Evolutionary conservation across 2,113 vertebrate species (phyloP).

Genomic region (Thomomys bottae): DNA sequence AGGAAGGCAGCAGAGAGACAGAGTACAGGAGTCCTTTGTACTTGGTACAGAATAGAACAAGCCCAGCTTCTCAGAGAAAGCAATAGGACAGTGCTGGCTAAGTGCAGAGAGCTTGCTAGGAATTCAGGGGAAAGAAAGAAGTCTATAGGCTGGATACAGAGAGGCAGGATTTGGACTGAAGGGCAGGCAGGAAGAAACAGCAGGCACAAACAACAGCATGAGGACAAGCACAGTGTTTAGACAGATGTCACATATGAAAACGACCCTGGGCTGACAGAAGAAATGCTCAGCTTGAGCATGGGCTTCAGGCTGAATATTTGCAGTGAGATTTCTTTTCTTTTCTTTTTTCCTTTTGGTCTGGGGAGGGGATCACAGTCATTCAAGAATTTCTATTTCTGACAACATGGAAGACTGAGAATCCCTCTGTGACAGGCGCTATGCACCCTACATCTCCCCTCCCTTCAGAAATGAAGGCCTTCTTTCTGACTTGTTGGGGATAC

Average conservation of each 20-base stretch:
- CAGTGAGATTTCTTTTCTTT: not conserved
- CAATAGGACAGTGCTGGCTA: not conserved
- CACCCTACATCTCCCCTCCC: too few relatives aligned
- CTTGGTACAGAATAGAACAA: not conserved
- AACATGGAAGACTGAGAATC: not conserved
- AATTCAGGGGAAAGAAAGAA: not conserved
- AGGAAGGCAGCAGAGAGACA: not conserved
- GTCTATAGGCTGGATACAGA: not conserved
- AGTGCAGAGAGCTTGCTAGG: not conserved
- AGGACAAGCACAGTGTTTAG: not conserved
- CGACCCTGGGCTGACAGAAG: not conserved
- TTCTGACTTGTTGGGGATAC: not conserved
- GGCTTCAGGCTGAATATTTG: not conserved
- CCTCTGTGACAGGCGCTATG: not conserved
- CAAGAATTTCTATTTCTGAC: not conserved
- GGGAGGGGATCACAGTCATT: not conserved
- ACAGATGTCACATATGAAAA: not conserved
- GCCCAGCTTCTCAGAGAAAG: not conserved
- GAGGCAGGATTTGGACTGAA: not conserved
- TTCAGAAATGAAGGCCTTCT: not conserved
- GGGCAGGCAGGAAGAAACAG: not conserved
- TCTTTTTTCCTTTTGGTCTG: too few relatives aligned
- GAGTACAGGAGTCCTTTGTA: not conserved
- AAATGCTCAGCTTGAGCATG: not conserved
- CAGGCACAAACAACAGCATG: too few relatives aligned